Percentiles rank a stretch among this genome's conserved stretches.
Conservation (phyloP, 2,888 invertebrate species). For the Acronicta leporina region DNA sequence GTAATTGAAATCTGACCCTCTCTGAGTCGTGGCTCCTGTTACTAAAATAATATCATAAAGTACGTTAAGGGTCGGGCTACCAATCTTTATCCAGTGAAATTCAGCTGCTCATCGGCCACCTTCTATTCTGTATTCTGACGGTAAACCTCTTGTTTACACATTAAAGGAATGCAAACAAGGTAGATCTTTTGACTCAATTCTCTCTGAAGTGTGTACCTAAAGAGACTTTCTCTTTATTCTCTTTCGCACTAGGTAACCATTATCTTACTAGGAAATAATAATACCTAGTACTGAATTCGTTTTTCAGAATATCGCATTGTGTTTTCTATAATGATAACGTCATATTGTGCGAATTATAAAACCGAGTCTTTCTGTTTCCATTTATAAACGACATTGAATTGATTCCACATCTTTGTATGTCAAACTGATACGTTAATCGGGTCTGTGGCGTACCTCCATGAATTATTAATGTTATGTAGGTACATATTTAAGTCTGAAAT, state of each 20-base stretch:
- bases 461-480: constrained; percentile 45
- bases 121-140: too few species aligned
- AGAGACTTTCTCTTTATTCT: too few species aligned
- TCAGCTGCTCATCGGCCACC: too few species aligned
- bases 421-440: constrained; percentile 28
- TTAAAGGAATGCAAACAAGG: background rate
- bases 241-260: too few species aligned
- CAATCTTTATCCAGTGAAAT: background rate
- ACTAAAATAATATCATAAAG: background rate
- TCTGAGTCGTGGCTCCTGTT: background rate
- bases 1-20: background rate
- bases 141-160: background rate
- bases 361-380: constrained; percentile 21
- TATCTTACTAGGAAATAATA: too few species aligned
- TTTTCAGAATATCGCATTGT: constrained; percentile 6
- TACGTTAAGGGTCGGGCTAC: background rate
- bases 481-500: constrained; percentile 25
- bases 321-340: too few species aligned
- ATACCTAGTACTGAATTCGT: background rate
- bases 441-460: constrained; percentile 26
- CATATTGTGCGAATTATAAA: constrained; percentile 34
- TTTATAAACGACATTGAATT: constrained; percentile 35
- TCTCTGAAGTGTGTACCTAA: too few species aligned
- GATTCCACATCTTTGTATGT: constrained; percentile 27
- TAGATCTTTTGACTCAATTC: too few species aligned